A percentile compares a stretch with the other conserved stretches of the same genome.
These are phyloP conservation scores for Heterodera filipjevi DNA, from an alignment of 2,888 invertebrate genomes.

Conservation along the genomic window DNA sequence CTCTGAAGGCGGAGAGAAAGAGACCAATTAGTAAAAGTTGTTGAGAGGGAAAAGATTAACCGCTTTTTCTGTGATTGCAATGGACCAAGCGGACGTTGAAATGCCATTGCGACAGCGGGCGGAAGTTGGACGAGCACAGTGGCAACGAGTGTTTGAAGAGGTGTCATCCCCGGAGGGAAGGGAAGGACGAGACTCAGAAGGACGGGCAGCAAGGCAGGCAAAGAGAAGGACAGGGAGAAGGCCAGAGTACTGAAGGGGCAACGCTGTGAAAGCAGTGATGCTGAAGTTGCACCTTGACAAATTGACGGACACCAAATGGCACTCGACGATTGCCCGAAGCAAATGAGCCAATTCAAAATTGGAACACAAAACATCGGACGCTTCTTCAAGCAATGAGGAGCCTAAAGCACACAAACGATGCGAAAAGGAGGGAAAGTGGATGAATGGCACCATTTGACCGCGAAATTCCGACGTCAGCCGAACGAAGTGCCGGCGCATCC, in stretches of 20 bases:
- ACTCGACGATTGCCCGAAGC: conserved; percentile 39
- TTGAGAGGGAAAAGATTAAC: neutral
- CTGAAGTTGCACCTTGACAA: conserved; percentile 10
- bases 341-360: conserved; percentile 40
- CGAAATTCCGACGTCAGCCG: conserved; percentile 46
- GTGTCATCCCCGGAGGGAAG: conserved; percentile 47
- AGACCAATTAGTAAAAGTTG: neutral
- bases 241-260: conserved; percentile 37
- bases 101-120: conserved; percentile 47
- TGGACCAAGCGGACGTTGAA: conserved; percentile 33
- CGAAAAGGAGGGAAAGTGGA: neutral
- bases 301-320: conserved; percentile 19
- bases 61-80: neutral
- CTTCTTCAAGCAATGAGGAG: conserved; percentile 43
- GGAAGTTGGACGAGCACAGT: conserved; percentile 47
- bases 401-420: neutral
- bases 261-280: neutral
- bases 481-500: conserved; percentile 46
- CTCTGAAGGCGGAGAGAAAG: neutral
- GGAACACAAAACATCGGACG: conserved; percentile 46
- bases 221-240: conserved; percentile 49
- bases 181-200: conserved; percentile 48
- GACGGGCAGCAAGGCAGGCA: conserved; percentile 51
- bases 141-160: conserved; percentile 44
- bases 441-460: neutral